Base-by-base conservation (phyloP, 2,888 invertebrate genomes). In the Ectemnius continuus region DNA sequence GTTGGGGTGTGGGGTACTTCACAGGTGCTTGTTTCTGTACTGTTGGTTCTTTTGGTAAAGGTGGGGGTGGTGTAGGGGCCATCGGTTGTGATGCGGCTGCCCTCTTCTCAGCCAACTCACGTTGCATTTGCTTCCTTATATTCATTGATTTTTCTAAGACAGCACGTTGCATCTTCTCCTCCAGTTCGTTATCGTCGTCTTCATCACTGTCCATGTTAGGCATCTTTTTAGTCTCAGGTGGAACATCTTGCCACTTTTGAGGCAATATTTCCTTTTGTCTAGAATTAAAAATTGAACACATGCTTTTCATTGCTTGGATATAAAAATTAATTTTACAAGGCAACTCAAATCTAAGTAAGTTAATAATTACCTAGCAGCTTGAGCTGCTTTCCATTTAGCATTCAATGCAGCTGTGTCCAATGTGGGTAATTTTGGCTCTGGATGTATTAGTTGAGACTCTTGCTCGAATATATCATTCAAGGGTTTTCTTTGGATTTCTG, bases 221-320 rank as follows among this genome's bases (percentile, higher is more conserved):
- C 58, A 78, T 61, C 60, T 88, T 85, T 58, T 90, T 90, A n/a
- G 92, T 93, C 88, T 89, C 92, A 88, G 86, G 92, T 90, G 76
- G 91, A 90, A 88, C 91, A 92, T 86, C 88, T 70, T 87, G 90
- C 92, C 92, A 90, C 91, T 93, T 89, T 83, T 91, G 89, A 0
- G 85, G 87, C 57, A 88, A 86, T 80, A 93, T 92, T 60, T 94
- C 92, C 67, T 91, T 91, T 81, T 88, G 93, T 80, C 94, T 93
- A 81, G 74, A 86, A 84, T 68, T 52, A 64, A 28, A 57, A n/a
- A 2, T 61, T 47, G 2, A 20, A 57, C 26, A 36, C 3, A 1
- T 57, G 36, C 16, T 57, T 23, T 46, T 13, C 13, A 13, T 4
- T n/a, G 1, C 5, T 2, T 13, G 8, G 14, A 1, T 20, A 2